These are phyloP conservation scores for Hofmannophila pseudospretella DNA, from an alignment of 2,888 invertebrate genomes.

Conservation along the genomic window DNA sequence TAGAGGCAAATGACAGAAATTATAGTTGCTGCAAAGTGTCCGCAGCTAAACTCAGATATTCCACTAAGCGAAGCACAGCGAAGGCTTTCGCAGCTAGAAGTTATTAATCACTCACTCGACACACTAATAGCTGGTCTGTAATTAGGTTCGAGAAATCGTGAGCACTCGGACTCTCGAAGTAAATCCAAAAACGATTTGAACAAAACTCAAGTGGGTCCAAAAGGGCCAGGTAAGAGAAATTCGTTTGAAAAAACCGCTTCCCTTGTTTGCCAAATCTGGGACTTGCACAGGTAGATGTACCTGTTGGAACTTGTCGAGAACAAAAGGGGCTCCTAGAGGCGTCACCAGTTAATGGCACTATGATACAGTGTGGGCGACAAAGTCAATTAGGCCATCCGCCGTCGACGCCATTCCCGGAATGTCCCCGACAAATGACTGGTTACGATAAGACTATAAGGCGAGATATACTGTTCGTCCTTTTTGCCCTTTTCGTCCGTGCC, in stretches of 20 bases:
- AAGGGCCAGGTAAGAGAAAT: slow-evolving; percentile 47
- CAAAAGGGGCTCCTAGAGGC: slow-evolving; percentile 69
- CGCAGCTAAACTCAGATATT: slow-evolving; percentile 34
- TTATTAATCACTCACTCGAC: slow-evolving; percentile 54
- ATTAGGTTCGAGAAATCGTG: slow-evolving; percentile 36
- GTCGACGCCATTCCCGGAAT: slow-evolving; percentile 71
- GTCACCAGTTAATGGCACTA: slow-evolving; percentile 62
- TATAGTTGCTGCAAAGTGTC: slow-evolving; percentile 22
- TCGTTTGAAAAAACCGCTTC: slow-evolving; percentile 34
- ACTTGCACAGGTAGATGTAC: slow-evolving; percentile 62
- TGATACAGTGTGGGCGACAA: slow-evolving; percentile 72
- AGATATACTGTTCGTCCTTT: slow-evolving; percentile 44
- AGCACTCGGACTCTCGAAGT: slow-evolving; percentile 32
- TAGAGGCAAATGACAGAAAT: slow-evolving; percentile 18
- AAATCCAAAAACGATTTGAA: slow-evolving; percentile 45
- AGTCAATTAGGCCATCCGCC: slow-evolving; percentile 76
- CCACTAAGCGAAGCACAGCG: slow-evolving; percentile 36
- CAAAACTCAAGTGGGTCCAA: slow-evolving; percentile 34
- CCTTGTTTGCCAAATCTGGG: slow-evolving; percentile 46
- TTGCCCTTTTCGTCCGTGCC: slow-evolving; percentile 43
- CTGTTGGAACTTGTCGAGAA: slow-evolving; percentile 58
- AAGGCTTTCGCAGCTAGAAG: slow-evolving; percentile 37
- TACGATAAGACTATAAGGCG: slow-evolving; percentile 60
- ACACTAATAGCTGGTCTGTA: slow-evolving; percentile 48
- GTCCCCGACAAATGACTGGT: slow-evolving; percentile 68